Base-by-base conservation (phyloP, 2,113 vertebrate species). In the Sander vitreus region DNA sequence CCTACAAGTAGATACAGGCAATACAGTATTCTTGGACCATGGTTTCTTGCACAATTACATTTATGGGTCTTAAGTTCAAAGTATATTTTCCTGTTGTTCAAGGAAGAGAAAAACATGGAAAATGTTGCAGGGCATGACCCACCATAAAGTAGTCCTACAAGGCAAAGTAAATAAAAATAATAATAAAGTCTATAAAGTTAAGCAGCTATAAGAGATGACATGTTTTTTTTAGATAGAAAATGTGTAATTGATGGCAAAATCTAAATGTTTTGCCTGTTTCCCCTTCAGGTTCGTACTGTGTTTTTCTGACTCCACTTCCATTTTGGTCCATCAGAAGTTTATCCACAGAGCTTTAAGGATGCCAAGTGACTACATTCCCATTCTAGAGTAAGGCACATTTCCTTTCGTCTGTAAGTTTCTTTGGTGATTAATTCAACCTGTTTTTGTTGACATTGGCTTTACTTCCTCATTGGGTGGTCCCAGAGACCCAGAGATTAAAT, bases 361-460 rank as follows among this genome's bases (percentile, higher is more conserved):
- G 85, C 0, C n/a, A 3, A 0, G 33, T 0, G 0, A 23, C 0
- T 13, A 21, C 4, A 54, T 51, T 67, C 84, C 86, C 18, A 27
- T 84, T 63, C 27, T 92, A 30, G 85, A 92, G 92, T 93, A 88
- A 92, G 92, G 73, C 18, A 48, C 15, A 3, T 73, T 67, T 50
- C 15, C 72, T 55, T 65, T 76, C 11, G 21, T 65, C 4, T 45
- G 2, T 3, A 12, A 2, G 5, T 71, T 70, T 43, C 13, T 43
- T 45, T 59, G 11, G 0, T 51, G 15, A 47, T 59, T 72, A 25
- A 64, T 67, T 80, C 8, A 43, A 6, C 4, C 1, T 27, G 19
- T 11, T 33, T 36, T 58, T 18, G 30, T 62, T 59, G 33, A 53
- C 36, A 12, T 25, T 57, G 14, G 2, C 51, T 45, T 47, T 16